Evolutionary conservation across 2,888 invertebrate genomes (phyloP).

Genomic region (Nomada fucata): DNA sequence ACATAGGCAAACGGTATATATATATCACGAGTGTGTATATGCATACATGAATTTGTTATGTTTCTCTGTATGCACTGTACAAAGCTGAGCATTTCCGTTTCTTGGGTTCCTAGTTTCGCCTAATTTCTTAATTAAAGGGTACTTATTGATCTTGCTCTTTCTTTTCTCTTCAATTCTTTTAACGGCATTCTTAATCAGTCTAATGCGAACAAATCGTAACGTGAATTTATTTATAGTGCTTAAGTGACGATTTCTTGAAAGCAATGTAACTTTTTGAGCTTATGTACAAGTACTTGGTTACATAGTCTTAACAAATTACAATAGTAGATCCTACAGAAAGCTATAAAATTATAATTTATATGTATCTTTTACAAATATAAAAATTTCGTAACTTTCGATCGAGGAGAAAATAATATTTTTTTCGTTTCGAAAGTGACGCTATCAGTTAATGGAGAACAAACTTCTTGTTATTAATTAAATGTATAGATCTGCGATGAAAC

Average conservation of each 20-base stretch:
- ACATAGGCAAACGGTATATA: constrained; percentile 41
- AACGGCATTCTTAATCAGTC: constrained; percentile 14
- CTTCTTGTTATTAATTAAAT: neutral
- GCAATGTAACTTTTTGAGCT: constrained; percentile 16
- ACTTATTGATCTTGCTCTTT: constrained; percentile 24
- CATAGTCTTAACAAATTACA: constrained; percentile 14
- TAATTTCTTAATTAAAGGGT: constrained; percentile 25
- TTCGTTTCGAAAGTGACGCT: neutral
- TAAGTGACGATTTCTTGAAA: neutral
- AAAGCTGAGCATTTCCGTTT: constrained; percentile 45
- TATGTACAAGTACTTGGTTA: constrained; percentile 33
- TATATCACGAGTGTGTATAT: constrained; percentile 32
- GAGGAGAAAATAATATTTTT: neutral
- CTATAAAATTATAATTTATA: neutral
- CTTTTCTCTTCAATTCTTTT: constrained; percentile 13
- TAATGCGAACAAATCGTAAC: constrained; percentile 21
- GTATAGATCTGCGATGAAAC: neutral
- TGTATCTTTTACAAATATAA: neutral
- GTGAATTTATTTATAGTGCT: neutral
- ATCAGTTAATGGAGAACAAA: constrained; percentile 1
- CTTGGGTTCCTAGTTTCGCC: constrained; percentile 25
- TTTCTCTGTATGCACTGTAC: constrained; percentile 36
- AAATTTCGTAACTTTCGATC: neutral
- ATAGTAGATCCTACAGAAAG: neutral
- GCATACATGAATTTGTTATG: constrained; percentile 23